Evolutionary conservation across 2,797 vertebrate genomes (phyloP).

Genomic region (Nasua narica): DNA sequence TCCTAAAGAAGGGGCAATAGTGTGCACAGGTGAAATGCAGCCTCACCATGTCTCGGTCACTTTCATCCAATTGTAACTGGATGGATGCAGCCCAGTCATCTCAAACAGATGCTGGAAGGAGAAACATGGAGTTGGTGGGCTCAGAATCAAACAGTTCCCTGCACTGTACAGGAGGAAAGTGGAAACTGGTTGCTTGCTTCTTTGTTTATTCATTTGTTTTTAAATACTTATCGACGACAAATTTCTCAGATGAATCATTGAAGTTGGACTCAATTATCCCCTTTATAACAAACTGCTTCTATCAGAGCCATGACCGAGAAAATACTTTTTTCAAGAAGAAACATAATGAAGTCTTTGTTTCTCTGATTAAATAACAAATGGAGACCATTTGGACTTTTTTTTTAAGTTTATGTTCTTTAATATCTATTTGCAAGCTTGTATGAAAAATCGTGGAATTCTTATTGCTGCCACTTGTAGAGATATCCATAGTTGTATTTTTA

Average conservation of each 20-base stretch:
- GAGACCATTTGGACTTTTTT: background rate
- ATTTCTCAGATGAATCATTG: background rate
- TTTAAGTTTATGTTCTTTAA: background rate
- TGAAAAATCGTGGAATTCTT: background rate
- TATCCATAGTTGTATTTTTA: background rate
- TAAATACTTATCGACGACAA: background rate
- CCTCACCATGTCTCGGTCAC: accelerated
- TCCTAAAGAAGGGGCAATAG: background rate
- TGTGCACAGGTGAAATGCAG: background rate
- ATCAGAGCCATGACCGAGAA: background rate
- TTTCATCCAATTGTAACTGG: background rate
- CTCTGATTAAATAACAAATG: background rate
- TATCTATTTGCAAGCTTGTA: background rate
- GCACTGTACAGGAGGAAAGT: background rate
- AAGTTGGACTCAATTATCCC: background rate
- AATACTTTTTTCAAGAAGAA: background rate
- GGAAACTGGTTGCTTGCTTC: background rate
- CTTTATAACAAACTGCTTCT: background rate
- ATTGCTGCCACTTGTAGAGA: background rate
- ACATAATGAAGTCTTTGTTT: background rate
- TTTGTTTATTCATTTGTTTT: background rate
- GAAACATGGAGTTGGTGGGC: background rate
- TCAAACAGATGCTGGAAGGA: background rate
- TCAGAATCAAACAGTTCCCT: background rate
- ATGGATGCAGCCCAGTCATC: background rate